Base-by-base conservation (phyloP, 2,113 vertebrate species). In the Cervus canadensis region DNA sequence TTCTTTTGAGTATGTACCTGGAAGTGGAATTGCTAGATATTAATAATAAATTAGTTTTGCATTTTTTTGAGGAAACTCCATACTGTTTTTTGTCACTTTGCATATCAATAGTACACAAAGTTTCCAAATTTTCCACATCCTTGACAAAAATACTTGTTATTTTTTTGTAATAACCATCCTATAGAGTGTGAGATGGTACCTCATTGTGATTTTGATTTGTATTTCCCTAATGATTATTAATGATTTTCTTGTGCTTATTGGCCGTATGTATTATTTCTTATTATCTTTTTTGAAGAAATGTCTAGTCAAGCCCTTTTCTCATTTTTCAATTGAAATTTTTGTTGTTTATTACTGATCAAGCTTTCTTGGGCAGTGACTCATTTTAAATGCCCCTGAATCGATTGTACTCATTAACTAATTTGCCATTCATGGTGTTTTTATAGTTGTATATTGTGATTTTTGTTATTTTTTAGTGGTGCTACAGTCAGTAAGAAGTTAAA, bases 321-420 rank as follows among this genome's bases (percentile, higher is more conserved):
- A 83, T 91, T 87, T 97, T 97, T 88, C 43, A 93, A 21, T 93
- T 13, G 26, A 43, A 19, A 71, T 95, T 15, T 67, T 79, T 87
- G 48, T 30, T 82, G 85, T 4, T 91, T 87, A 21, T 60, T 95
- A 21, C 83, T 87, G 45, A 60, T 60, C 40, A 91, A 92, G 26
- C 48, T 85, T 89, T 95, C 76, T 89, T 87, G 56, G 92, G 45
- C 30, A 71, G 33, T 52, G 59, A 74, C 5, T 91, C 43, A 91
- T 90, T 97, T 97, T 64, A 76, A 92, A 60, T 19, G 12, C 43
- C 30, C 21, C 50, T 97, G 26, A 97, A 94, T 6, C n/a, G 23
- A 91, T 91, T 50, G 7, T 3, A 36, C 26, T 88, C 12, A 59
- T 87, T 95, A 91, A 60, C 9, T n/a, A 86, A 71, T 67, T 96